Percentiles rank a stretch among this genome's conserved stretches.
Conservation (phyloP, 2,113 vertebrate species). For the Numenius arquata region DNA sequence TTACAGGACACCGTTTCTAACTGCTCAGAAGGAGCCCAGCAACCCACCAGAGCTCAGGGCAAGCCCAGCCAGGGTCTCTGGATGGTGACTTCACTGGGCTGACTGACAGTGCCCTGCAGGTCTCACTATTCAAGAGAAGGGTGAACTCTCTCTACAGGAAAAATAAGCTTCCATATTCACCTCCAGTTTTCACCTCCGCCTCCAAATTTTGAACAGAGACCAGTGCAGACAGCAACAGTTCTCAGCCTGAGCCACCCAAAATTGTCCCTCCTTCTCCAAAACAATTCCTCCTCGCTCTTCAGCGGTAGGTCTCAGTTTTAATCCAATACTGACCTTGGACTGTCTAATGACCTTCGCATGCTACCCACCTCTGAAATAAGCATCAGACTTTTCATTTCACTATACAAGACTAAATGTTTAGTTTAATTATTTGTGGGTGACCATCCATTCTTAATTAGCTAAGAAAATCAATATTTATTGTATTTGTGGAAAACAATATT, state of each 20-base stretch:
- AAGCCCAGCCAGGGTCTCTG: not conserved
- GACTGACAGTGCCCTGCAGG: not conserved
- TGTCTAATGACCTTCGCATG: not conserved
- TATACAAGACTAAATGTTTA: conserved; percentile 12
- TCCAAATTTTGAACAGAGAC: not conserved
- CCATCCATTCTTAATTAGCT: conserved; percentile 29
- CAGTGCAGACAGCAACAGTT: not conserved
- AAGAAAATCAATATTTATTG: conserved; percentile 42
- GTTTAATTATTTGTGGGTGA: conserved; percentile 46
- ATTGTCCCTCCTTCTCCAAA: not conserved
- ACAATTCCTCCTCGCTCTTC: not conserved
- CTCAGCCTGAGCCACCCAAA: not conserved
- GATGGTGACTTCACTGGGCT: not conserved
- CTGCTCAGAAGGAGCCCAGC: not conserved
- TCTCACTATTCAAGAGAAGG: not conserved
- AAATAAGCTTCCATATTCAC: not conserved
- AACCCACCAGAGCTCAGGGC: not conserved
- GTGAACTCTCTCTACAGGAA: not conserved
- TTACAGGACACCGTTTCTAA: not conserved
- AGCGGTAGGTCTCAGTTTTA: not conserved
- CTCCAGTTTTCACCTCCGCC: not conserved
- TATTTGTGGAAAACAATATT: conserved; percentile 45
- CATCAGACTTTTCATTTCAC: conserved; percentile 23
- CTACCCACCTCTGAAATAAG: not conserved
- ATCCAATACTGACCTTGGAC: not conserved